Evolutionary conservation across 2,797 vertebrate genomes (phyloP), one percentile per base, ranked within the genome.

Genomic region (Eleutherodactylus coqui): DNA sequence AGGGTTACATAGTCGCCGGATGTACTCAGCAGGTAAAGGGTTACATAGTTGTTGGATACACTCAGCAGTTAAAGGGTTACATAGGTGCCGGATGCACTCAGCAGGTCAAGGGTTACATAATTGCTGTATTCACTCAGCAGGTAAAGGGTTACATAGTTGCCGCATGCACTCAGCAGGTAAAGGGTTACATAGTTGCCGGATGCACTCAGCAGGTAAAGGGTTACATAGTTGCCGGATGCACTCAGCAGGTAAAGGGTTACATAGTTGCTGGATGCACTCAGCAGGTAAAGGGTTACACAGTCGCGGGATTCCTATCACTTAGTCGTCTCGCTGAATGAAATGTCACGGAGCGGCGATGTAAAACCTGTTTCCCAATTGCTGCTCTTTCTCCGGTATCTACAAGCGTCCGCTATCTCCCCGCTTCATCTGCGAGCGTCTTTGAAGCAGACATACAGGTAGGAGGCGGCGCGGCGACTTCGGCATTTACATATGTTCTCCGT

Each of bases 401-500:
- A 49, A n/a, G 27, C 9, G 4, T 29, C 17, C 7, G 2, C 0
- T 81, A 36, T 82, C 32, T 16, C 16, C 19, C 3, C 9, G 19
- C 34, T 43, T 64, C 7, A 19, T 62, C 51, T 62, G 55, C 45
- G 5, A 9, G n/a, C 45, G 16, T 19, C 38, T 81, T 64, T 82
- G 64, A 70, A 41, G 21, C n/a, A 24, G 49, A 62, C 10, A 49
- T 67, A 70, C 11, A 69, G n/a, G 24, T 62, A 47, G 55, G 43
- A 36, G 38, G 14, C 41, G 14, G 14, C 43, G 24, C 27, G 16
- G 45, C 41, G 8, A 14, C 24, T 29, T 45, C 62, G 64, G n/a
- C 8, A 34, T 80, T 69, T 69, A 34, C 79, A 82, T 29, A 27
- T 82, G 79, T 70, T 49, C 21, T 3, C 64, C 5, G 67, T 13